Evolutionary conservation across 2,797 vertebrate species (phyloP).

Genomic region (Denticeps clupeoides): DNA sequence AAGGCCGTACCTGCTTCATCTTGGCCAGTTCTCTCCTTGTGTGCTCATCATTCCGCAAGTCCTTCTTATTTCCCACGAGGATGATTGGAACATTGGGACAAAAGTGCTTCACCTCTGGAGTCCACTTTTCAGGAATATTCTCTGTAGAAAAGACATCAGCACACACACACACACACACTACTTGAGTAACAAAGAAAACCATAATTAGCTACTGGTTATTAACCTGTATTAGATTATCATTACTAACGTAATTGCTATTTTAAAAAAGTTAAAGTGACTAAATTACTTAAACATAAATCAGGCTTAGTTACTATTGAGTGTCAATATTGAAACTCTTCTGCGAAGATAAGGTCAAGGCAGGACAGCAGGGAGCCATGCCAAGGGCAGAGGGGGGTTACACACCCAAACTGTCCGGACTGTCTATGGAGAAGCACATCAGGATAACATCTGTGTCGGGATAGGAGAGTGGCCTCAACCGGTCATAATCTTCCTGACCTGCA

Average conservation of each 20-base stretch:
- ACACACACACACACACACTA: too few species aligned
- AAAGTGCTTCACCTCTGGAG: slow-evolving; percentile 80
- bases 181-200: too few species aligned
- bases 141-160: slow-evolving; percentile 43
- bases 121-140: slow-evolving; percentile 86
- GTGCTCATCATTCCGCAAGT: slow-evolving; percentile 74
- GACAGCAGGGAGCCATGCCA: too few species aligned
- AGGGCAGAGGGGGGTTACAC: too few species aligned
- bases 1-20: slow-evolving; percentile 71
- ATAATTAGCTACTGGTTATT: too few species aligned
- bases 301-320: too few species aligned
- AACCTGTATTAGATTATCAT: too few species aligned
- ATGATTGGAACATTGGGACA: slow-evolving; percentile 82
- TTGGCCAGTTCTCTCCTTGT: slow-evolving; percentile 75
- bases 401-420: slow-evolving; percentile 89
- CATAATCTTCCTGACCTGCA: slow-evolving; percentile 93
- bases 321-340: too few species aligned
- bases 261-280: too few species aligned
- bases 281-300: too few species aligned
- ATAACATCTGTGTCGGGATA: slow-evolving; percentile 96
- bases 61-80: slow-evolving; percentile 80
- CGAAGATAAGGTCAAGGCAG: too few species aligned
- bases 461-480: slow-evolving; percentile 85
- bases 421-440: slow-evolving; percentile 97
- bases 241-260: too few species aligned